These are phyloP conservation scores for Lydus trimaculatus DNA, from an alignment of 2,888 invertebrate species.

Conservation along the genomic window DNA sequence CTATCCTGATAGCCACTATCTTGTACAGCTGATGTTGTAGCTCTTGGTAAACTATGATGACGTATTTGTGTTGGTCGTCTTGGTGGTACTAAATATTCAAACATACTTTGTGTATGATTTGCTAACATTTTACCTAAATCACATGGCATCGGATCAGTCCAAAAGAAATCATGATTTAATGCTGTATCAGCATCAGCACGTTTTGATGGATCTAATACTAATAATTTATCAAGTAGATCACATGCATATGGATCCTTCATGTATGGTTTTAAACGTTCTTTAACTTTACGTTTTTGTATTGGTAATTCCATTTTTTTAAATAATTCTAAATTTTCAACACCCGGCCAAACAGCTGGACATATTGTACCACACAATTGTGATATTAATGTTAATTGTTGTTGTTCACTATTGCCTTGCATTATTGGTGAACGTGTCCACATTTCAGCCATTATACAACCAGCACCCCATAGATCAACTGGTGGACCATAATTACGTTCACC, in stretches of 20 bases:
- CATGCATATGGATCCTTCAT: conserved; percentile 92
- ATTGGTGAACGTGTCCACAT: conserved; percentile 98
- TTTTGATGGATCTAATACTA: conserved; percentile 91
- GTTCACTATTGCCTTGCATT: conserved; percentile 97
- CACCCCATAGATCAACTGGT: conserved; percentile 96
- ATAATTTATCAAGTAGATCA: conserved; percentile 89
- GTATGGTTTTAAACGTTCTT: conserved; percentile 86
- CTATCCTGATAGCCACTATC: conserved; percentile 87
- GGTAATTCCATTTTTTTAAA: conserved; percentile 89
- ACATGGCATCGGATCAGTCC: conserved; percentile 96
- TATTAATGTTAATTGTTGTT: conserved; percentile 93
- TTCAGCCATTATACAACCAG: conserved; percentile 99
- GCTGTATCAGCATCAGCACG: conserved; percentile 90
- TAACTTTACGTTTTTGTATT: conserved; percentile 83
- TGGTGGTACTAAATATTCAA: conserved; percentile 87
- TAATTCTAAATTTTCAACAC: conserved; percentile 87
- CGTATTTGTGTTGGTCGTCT: conserved; percentile 73
- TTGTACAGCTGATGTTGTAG: conserved; percentile 63
- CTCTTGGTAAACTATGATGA: conserved; percentile 68
- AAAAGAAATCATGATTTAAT: conserved; percentile 97
- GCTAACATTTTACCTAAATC: conserved; percentile 91
- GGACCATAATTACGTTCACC: conserved; percentile 96
- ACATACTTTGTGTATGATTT: conserved; percentile 92
- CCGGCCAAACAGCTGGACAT: conserved; percentile 92
- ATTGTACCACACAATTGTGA: conserved; percentile 97